A percentile compares a stretch with the other conserved stretches of the same genome.
These are phyloP conservation scores for Euspilapteryx auroguttella DNA, from an alignment of 2,888 invertebrate species.

Conservation along the genomic window DNA sequence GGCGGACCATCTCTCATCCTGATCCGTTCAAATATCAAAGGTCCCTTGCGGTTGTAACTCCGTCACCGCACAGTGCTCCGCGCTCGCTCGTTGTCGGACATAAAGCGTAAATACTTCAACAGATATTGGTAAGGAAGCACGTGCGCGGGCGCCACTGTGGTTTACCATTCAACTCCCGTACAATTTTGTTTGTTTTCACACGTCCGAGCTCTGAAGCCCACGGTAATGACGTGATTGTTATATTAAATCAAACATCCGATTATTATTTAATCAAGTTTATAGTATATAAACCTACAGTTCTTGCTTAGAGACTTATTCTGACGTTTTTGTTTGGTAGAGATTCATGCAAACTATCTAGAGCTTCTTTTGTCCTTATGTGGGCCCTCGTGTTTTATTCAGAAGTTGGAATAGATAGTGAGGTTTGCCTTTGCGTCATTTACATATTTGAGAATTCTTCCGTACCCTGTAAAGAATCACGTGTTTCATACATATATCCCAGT, in stretches of 20 bases:
- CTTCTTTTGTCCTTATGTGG: neutral
- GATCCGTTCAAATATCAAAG: slow-evolving; percentile 3
- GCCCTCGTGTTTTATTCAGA: slow-evolving; percentile 1
- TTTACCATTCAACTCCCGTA: slow-evolving; percentile 41
- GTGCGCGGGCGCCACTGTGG: slow-evolving; percentile 33
- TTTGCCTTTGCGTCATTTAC: no score
- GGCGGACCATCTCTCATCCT: no score
- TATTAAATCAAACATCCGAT: slow-evolving; percentile 23
- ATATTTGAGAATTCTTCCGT: no score
- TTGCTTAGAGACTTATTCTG: no score
- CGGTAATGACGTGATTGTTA: slow-evolving; percentile 30
- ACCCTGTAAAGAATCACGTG: no score
- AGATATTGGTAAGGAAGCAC: slow-evolving; percentile 28
- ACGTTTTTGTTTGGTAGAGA: no score
- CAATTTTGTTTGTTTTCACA: slow-evolving; percentile 40
- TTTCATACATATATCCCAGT: no score
- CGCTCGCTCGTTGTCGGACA: slow-evolving; percentile 18
- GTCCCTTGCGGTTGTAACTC: neutral
- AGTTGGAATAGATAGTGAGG: neutral
- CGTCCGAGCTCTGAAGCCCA: slow-evolving; percentile 14
- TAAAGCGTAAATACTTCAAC: slow-evolving; percentile 37
- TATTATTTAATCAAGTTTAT: no score
- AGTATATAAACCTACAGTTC: no score
- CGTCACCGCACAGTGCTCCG: slow-evolving; percentile 7
- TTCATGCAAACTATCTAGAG: no score